Evolutionary conservation across 2,113 vertebrate species (phyloP), one percentile per base, ranked within the genome.

Genomic region (Caranx melampygus): DNA sequence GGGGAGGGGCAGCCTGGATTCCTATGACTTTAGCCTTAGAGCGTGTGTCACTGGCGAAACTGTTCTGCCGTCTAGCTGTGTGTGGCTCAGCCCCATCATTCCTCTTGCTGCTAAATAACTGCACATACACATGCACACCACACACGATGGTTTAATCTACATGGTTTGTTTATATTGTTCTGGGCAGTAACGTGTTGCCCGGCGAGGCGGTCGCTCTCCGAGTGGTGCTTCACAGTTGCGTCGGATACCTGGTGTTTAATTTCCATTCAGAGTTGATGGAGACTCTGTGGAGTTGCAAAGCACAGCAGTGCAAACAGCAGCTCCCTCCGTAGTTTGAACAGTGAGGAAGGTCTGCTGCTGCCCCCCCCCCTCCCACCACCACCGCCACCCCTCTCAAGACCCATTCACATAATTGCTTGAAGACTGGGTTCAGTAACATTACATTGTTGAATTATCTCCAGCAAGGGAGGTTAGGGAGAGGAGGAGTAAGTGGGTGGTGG

Each of bases 371-470:
- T 26, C 26, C 26, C 26, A 26, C 26, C 26, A 26, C 73, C 69
- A n/a, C 76, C n/a, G n/a, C n/a, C 40, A 20, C 60, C 44, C 75
- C 75, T 71, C 69, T 16, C 68, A 63, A 72, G 49, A 76, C 49
- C 75, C 78, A 73, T 87, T 89, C 83, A 80, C 87, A 77, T 91
- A 88, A 92, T 87, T 90, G 87, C 85, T 85, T 66, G 76, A 91
- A 85, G 86, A 87, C 87, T 71, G 68, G 85, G 37, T 87, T 91
- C 62, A 72, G 91, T 91, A 93, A 94, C 92, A 92, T 47, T 54
- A 82, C 82, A n/a, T 82, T 60, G 88, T 91, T 92, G 90, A 90
- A 71, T 84, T 81, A 89, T 78, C 82, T 71, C 69, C 83, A 40
- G 77, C 26, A 26, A 26, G 26, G 79, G 87, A 82, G 71, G 3